phyloP scores from a whole-genome alignment of 2,797 vertebrate genomes.

The Xerus rutilus region DNA sequence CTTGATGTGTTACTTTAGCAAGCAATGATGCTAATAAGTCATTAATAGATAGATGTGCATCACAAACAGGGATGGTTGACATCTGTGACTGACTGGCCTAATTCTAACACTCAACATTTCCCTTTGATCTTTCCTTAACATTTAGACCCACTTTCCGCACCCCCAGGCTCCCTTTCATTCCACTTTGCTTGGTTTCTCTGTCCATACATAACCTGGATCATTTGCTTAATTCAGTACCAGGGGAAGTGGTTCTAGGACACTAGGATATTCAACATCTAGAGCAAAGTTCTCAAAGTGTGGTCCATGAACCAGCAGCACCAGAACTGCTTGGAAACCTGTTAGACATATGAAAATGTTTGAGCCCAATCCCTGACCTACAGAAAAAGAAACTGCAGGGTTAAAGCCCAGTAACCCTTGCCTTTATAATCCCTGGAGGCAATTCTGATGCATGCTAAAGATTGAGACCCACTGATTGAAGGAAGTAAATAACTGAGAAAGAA shows the following conservation, averaged over 20 bases:
- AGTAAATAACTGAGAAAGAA: not conserved
- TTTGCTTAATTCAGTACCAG: not conserved
- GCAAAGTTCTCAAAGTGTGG: not conserved
- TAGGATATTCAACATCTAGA: not conserved
- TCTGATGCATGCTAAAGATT: not conserved
- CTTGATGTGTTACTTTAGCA: not conserved
- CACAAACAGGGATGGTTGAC: not conserved
- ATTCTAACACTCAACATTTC: not conserved
- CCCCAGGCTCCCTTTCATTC: not conserved
- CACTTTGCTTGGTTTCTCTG: conserved; percentile 21
- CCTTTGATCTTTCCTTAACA: not conserved
- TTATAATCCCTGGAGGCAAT: not conserved
- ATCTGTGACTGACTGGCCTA: not conserved
- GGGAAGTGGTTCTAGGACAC: not conserved
- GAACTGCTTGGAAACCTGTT: not conserved
- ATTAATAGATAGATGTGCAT: not conserved
- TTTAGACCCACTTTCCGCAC: not conserved
- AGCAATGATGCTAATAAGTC: not conserved
- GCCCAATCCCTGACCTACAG: not conserved
- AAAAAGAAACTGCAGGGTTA: not conserved
- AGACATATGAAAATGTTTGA: not conserved
- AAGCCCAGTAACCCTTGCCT: not conserved
- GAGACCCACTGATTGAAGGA: not conserved
- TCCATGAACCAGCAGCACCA: not conserved
- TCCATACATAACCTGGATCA: not conserved